Percentiles rank a stretch among this genome's conserved stretches.
These are phyloP conservation scores for Cebidichthys violaceus DNA, from an alignment of 2,113 vertebrate species.

Conservation along the genomic window DNA sequence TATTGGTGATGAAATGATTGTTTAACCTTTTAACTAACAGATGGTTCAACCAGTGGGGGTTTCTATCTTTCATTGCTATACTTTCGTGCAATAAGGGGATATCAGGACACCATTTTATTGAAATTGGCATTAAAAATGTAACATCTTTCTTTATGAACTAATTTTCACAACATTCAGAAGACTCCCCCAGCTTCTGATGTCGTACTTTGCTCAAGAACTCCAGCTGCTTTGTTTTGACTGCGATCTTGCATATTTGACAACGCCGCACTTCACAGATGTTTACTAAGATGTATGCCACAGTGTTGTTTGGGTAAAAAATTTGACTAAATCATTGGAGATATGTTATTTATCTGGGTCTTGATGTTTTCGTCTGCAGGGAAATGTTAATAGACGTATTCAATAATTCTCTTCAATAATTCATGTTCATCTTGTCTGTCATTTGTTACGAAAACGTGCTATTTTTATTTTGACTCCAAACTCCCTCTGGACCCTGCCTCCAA, in stretches of 20 bases:
- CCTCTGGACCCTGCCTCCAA: conserved; percentile 21
- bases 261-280: conserved; percentile 56
- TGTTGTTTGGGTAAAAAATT: conserved; percentile 33
- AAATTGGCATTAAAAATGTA: conserved; percentile 52
- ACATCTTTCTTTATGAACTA: conserved; percentile 26
- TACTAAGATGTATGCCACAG: conserved; percentile 33
- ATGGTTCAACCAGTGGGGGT: conserved; percentile 41
- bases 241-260: conserved; percentile 54
- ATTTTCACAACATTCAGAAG: conserved; percentile 29
- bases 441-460: conserved; percentile 37
- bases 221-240: conserved; percentile 45
- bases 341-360: conserved; percentile 43
- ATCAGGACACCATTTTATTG: conserved; percentile 25
- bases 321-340: conserved; percentile 41
- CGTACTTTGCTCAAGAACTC: conserved; percentile 44
- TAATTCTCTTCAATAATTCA: conserved; percentile 57
- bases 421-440: conserved; percentile 55
- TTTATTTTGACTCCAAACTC: conserved; percentile 34
- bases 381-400: conserved; percentile 51
- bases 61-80: not conserved
- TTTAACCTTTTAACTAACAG: conserved; percentile 48
- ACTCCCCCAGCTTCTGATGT: conserved; percentile 44
- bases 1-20: conserved; percentile 12
- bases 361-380: conserved; percentile 48
- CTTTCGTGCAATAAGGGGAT: not conserved